Evolutionary conservation across 2,797 vertebrate species (phyloP).

Genomic region (Spatula clypeata): DNA sequence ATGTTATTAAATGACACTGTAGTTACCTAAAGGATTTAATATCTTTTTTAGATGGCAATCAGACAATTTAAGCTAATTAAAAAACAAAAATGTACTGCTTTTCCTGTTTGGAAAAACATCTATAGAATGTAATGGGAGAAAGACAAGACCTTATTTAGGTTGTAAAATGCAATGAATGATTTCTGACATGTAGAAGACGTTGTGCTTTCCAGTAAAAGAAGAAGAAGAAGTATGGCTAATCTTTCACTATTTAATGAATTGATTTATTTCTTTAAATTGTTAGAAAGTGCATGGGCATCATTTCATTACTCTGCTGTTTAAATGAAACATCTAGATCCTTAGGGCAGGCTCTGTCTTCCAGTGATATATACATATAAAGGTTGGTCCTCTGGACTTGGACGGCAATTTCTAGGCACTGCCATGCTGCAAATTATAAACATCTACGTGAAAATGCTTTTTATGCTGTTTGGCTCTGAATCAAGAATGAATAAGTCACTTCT

Average conservation of each 20-base stretch:
- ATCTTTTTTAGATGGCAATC: background rate
- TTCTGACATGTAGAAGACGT: background rate
- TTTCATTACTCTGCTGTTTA: background rate
- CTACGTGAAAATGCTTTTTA: background rate
- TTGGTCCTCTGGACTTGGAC: background rate
- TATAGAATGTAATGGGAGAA: background rate
- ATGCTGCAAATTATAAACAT: background rate
- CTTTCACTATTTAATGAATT: background rate
- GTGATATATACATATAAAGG: background rate
- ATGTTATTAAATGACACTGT: background rate
- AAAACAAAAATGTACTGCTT: background rate
- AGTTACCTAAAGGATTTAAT: background rate
- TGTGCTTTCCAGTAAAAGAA: slow-evolving; percentile 7
- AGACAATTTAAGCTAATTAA: background rate
- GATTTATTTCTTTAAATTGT: slow-evolving; percentile 3
- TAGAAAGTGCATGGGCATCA: background rate
- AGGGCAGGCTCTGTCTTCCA: background rate
- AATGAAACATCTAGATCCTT: background rate
- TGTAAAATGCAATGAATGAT: background rate
- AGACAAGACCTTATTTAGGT: background rate
- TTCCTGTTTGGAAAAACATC: background rate
- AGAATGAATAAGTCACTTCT: background rate
- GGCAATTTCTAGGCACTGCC: background rate
- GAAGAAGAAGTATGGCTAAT: background rate
- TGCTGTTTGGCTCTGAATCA: background rate